A percentile compares a stretch with the other conserved stretches of the same genome.
Evolutionary conservation across 2,797 vertebrate genomes (phyloP).

Genomic region (Alectoris magna): DNA sequence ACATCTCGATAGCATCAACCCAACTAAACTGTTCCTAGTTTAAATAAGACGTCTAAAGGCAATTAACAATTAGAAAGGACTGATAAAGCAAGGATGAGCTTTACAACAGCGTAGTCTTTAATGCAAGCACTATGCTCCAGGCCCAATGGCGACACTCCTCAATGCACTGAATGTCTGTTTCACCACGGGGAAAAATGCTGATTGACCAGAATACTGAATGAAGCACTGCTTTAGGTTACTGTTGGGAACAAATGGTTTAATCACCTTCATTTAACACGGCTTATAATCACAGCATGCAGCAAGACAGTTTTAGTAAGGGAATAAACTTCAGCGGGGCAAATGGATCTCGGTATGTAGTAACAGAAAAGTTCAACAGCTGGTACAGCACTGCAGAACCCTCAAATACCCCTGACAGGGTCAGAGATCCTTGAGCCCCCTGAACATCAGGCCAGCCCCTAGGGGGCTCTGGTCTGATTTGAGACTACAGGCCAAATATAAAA

Average conservation of each 20-base stretch:
- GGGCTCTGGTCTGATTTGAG: not conserved
- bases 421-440: not conserved
- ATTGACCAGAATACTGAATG: not conserved
- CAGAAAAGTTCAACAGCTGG: not conserved
- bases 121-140: not conserved
- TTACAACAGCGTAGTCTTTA: not conserved
- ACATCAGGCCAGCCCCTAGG: not conserved
- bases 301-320: not conserved
- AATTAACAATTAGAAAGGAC: not conserved
- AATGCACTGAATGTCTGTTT: not conserved
- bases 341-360: not conserved
- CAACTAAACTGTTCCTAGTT: not conserved
- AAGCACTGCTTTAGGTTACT: not conserved
- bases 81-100: not conserved
- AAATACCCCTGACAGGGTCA: not conserved
- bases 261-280: constrained; percentile 7
- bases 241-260: not conserved
- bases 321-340: not conserved
- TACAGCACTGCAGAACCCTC: not conserved
- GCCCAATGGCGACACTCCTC: not conserved
- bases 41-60: not conserved
- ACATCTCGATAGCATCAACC: not conserved
- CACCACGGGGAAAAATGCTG: not conserved
- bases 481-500: not conserved
- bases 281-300: not conserved